These are phyloP conservation scores for Aethes cnicana DNA, from an alignment of 2,888 invertebrate genomes.

Conservation along the genomic window DNA sequence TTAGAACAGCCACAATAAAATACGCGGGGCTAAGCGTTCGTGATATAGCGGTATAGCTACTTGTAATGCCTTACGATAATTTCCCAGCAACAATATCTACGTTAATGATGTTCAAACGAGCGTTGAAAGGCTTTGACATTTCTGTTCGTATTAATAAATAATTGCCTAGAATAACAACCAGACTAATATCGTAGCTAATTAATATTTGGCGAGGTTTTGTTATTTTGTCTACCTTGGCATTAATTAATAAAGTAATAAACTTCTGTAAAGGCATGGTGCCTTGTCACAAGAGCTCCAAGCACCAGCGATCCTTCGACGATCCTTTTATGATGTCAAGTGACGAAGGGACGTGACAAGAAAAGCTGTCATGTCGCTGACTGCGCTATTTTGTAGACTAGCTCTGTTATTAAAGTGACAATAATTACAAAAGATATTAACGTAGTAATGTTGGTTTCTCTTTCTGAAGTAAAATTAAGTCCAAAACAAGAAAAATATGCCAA, in stretches of 20 bases:
- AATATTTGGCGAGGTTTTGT: not conserved
- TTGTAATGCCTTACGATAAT: conserved; percentile 32
- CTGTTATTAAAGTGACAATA: conserved; percentile 5
- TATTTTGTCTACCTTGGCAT: not conserved
- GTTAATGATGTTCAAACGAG: conserved; percentile 37
- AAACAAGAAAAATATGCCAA: no score
- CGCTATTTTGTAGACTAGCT: conserved; percentile 8
- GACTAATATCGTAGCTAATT: not conserved
- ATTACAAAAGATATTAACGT: not conserved
- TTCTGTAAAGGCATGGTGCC: conserved; percentile 7
- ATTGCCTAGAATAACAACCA: conserved; percentile 2
- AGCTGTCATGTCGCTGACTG: conserved; percentile 29
- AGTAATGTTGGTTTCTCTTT: no score
- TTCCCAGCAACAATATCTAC: conserved; percentile 35
- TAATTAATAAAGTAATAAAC: conserved; percentile 5
- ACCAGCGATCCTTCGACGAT: conserved; percentile 32
- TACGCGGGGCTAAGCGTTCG: conserved; percentile 37
- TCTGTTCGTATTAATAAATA: conserved; percentile 10
- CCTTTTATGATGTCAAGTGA: conserved; percentile 34
- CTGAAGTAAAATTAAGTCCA: no score
- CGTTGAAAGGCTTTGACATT: conserved; percentile 16
- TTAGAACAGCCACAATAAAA: conserved; percentile 35
- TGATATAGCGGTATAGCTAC: conserved; percentile 38
- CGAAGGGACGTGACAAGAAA: conserved; percentile 34
- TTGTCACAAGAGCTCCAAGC: conserved; percentile 29